These are phyloP conservation scores for Dasypolia templi DNA, from an alignment of 2,888 invertebrate species.

Conservation along the genomic window DNA sequence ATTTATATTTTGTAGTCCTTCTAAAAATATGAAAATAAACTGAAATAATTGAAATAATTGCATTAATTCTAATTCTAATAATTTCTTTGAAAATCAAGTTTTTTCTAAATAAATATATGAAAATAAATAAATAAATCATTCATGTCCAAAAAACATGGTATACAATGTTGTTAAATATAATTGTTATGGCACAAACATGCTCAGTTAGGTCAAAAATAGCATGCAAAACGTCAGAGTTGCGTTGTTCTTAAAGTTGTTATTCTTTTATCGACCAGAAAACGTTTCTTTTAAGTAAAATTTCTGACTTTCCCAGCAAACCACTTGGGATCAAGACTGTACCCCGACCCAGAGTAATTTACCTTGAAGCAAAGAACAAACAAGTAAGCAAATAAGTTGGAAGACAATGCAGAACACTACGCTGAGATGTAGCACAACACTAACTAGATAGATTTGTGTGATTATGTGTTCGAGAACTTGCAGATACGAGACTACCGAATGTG, in stretches of 20 bases:
- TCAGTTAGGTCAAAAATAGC: too few relatives aligned
- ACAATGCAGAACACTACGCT: slow-evolving; percentile 51
- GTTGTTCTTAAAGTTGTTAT: neutral
- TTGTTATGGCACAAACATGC: too few relatives aligned
- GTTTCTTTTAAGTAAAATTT: neutral
- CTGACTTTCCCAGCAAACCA: neutral
- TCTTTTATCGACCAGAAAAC: neutral
- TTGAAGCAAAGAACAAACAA: slow-evolving; percentile 52
- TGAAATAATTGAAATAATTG: neutral
- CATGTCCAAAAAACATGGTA: too few relatives aligned
- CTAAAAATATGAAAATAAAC: neutral
- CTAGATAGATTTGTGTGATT: slow-evolving; percentile 45
- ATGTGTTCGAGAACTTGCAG: slow-evolving; percentile 40
- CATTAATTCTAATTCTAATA: too few relatives aligned
- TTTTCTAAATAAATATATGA: too few relatives aligned
- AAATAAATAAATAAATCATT: too few relatives aligned
- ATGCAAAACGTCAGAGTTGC: too few relatives aligned
- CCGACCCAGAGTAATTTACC: slow-evolving; percentile 48
- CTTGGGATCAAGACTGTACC: slow-evolving; percentile 36
- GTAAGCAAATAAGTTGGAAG: slow-evolving; percentile 61
- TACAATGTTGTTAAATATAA: too few relatives aligned
- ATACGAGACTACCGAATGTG: slow-evolving; percentile 17
- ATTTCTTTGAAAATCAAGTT: too few relatives aligned
- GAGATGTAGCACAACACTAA: slow-evolving; percentile 48
- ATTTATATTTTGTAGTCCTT: neutral